Conservation (phyloP, 2,113 vertebrate genomes). For the Phrynosoma platyrhinos region DNA sequence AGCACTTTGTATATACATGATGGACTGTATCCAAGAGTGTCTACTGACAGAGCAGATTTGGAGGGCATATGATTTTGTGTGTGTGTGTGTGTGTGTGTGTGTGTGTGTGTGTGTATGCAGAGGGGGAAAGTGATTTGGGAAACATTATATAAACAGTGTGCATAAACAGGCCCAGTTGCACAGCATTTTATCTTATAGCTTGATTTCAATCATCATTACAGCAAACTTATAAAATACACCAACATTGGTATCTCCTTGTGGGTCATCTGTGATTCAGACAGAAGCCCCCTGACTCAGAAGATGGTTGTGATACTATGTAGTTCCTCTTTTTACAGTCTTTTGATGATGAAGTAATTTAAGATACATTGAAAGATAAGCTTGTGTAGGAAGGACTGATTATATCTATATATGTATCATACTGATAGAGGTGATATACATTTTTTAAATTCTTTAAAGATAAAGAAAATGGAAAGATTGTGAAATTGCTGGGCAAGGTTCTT, state of each 20-base stretch:
- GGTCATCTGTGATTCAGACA: no score
- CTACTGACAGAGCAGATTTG: no score
- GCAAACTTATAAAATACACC: background rate
- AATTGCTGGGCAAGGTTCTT: constrained; percentile 1
- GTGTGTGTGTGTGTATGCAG: no score
- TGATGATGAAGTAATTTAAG: background rate
- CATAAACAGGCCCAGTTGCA: background rate
- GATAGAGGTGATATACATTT: background rate
- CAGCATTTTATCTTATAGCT: background rate
- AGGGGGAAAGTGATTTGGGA: no score
- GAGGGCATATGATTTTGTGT: no score
- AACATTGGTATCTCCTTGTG: background rate
- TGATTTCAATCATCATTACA: constrained; percentile 2
- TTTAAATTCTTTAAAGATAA: background rate
- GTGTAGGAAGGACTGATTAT: background rate
- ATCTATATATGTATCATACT: background rate
- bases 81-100: no score
- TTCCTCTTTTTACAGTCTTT: background rate
- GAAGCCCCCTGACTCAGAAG: background rate
- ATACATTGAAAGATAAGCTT: background rate
- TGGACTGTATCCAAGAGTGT: background rate
- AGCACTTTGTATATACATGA: background rate
- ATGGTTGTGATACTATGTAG: background rate
- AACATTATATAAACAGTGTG: no score
- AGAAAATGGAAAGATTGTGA: background rate